phyloP scores from a whole-genome alignment of 2,797 vertebrate species.

The Micrastur ruficollis region DNA sequence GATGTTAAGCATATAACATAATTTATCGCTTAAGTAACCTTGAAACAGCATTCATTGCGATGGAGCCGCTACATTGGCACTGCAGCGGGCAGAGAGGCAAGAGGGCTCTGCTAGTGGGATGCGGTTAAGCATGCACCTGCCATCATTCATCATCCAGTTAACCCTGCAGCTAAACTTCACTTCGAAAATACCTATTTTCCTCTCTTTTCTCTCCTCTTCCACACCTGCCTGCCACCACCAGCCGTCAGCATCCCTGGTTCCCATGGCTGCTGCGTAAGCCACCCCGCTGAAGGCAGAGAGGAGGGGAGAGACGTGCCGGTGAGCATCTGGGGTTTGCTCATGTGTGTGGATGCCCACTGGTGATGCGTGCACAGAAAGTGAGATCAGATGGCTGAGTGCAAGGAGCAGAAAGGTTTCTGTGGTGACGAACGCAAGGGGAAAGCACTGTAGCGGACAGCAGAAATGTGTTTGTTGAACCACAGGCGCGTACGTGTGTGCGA shows the following conservation, averaged over 20 bases:
- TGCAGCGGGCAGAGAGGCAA: neutral
- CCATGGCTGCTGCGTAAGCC: neutral
- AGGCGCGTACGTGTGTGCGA: fast-evolving
- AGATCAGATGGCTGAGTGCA: neutral
- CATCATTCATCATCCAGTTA: neutral
- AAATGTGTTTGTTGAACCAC: neutral
- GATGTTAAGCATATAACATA: conserved; percentile 48
- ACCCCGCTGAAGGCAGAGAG: fast-evolving
- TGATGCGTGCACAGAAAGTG: fast-evolving
- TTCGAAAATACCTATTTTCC: neutral
- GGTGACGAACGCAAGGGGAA: fast-evolving
- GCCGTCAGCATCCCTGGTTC: neutral
- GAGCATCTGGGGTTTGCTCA: neutral
- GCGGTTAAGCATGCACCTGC: neutral
- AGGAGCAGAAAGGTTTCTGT: neutral
- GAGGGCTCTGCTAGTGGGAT: neutral
- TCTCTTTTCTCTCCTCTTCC: neutral
- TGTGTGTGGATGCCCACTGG: fast-evolving
- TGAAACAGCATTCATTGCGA: neutral
- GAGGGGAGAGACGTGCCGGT: neutral
- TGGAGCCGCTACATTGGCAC: neutral
- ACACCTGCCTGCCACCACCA: neutral
- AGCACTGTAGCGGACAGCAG: neutral
- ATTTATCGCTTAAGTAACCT: conserved; percentile 66
- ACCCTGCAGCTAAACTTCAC: neutral